Base-by-base conservation (phyloP, 1,140 invertebrate genomes). In the Megathymus violae region DNA sequence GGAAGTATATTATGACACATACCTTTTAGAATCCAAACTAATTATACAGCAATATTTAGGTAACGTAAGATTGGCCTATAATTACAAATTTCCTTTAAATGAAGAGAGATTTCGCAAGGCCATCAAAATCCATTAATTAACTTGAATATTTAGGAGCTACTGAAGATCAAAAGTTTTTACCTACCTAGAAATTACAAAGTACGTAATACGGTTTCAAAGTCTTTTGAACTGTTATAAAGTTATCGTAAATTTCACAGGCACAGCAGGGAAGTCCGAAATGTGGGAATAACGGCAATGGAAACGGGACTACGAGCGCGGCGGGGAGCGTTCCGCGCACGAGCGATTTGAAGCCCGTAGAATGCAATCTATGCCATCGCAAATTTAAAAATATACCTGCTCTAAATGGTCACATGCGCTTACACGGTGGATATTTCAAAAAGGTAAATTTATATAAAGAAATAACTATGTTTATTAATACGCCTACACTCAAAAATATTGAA, bases 351-450 rank as follows among this genome's bases (percentile, higher is more conserved):
- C 97, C 96, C 16, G 97, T 98, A 15, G 96, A 98, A 86, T 99
- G 98, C 88, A 97, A 97, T 90, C 93, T 99, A 34, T 99, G 98
- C 85, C 96, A 98, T 87, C 93, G 97, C 47, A 96, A 97, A 88
- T 99, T 99, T 91, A 99, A 99, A 92, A 99, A 99, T 89, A 96
- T 98, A 85, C 97, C 98, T 4, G 98, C 98, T 11, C 93, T 99
- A 22, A 99, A 99, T 92, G 98, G 98, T 10, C 98, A 99, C 82
- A 99, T 99, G 98, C 93, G 98, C 73, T 92, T 99, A 15, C 98
- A 99, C 91, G 98, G 98, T 10, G 98, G 98, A 52, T 99, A 98
- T 88, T 97, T 98, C 82, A 98, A 98, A 90, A 98, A 98, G 94
- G 96, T 96, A 85, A 60, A 59, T 16, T 4, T n/a, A n/a, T n/a